Conservation (phyloP, 37 sponge, comb jelly and placozoan species). For the Cladorhizidae sp. region DNA sequence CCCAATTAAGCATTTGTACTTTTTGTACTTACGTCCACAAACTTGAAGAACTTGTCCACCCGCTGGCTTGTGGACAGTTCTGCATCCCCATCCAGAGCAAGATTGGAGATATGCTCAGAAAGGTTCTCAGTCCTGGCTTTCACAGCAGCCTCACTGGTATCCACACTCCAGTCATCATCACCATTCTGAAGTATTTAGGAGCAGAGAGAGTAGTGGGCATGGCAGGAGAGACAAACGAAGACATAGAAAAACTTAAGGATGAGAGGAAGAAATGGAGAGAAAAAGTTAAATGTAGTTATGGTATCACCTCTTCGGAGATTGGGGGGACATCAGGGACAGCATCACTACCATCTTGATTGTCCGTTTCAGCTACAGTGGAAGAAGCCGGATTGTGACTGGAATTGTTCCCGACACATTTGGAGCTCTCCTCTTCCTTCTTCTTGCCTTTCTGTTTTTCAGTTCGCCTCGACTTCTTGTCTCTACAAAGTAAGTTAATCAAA, state of each 20-base stretch:
- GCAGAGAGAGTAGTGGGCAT: neutral
- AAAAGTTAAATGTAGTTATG: neutral
- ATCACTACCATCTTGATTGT: slow-evolving; percentile 7
- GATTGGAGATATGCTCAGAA: slow-evolving; percentile 46
- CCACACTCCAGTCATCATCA: slow-evolving; percentile 90
- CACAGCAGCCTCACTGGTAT: slow-evolving; percentile 84
- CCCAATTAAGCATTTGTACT: neutral
- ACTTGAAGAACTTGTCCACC: slow-evolving; percentile 88
- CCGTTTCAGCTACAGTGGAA: neutral
- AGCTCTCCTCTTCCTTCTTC: slow-evolving; percentile 38
- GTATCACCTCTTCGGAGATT: slow-evolving; percentile 4
- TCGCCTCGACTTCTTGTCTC: slow-evolving; percentile 47
- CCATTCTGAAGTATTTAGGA: slow-evolving; percentile 16
- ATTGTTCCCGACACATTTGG: neutral
- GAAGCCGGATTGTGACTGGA: neutral
- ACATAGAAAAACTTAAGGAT: neutral
- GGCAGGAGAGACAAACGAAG: neutral
- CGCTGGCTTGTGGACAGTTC: slow-evolving; percentile 72
- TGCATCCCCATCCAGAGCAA: slow-evolving; percentile 67
- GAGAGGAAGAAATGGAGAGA: neutral
- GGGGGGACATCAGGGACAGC: slow-evolving; percentile 7
- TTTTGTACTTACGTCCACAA: slow-evolving; percentile 63
- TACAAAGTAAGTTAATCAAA: neutral
- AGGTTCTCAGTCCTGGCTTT: slow-evolving; percentile 71
- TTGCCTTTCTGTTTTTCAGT: slow-evolving; percentile 44